Base-by-base conservation (phyloP, 2,797 vertebrate species). In the Fistularia commersonii region DNA sequence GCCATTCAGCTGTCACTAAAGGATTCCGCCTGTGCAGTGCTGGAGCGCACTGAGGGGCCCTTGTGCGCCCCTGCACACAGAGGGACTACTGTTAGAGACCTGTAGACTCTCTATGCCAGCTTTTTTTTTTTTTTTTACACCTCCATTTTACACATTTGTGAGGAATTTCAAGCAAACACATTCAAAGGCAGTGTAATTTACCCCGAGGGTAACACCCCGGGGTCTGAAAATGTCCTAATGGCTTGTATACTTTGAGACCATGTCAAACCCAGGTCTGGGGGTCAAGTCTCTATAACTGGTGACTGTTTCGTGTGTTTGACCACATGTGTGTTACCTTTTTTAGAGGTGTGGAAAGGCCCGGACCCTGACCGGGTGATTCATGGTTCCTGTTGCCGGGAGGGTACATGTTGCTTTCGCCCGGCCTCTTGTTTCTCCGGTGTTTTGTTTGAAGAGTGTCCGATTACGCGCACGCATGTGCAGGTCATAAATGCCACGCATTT, bases 101-200 rank as follows among this genome's bases (percentile, higher is more conserved):
- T 1, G 3, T 48, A 55, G 44, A 31, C 50, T 41, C 57, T 35
- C 6, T 14, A 48, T 57, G 61, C 54, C 75, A 51, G 70, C 61
- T 69, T 61, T 56, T 66, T 46, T 46, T 36, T 35, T 46, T 23
- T 43, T 47, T 53, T 53, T 43, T n/a, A 62, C 54, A 36, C 66
- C 64, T 64, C 74, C 51, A 39, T 51, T 55, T 82, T 74, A 47
- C 84, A 82, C 77, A 67, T 57, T 72, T 64, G 81, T 85, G 86
- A 79, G 85, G 85, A 88, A 88, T 88, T 88, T 83, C 77, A 44
- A 76, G 82, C 82, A 79, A 86, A 87, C 79, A 77, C 69, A 83
- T 88, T 90, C 76, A 86, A 89, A 88, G 70, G 57, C 66, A 56
- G 59, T 42, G 47, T 9, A 48, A 49, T 66, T 57, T 54, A 42